Conservation (phyloP, 1,140 invertebrate species). For the Leptonema lineaticorne region DNA sequence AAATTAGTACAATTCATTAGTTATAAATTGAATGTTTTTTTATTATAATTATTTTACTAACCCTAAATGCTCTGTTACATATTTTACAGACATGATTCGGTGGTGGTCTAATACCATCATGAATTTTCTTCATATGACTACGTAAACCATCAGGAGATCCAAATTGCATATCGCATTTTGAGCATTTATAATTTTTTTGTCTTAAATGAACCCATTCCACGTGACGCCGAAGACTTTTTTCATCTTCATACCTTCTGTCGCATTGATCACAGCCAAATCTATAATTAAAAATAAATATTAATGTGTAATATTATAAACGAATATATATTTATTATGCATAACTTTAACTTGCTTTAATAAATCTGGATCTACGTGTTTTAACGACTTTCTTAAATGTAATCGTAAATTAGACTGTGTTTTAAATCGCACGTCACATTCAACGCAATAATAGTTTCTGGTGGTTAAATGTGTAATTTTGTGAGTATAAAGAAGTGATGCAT, state of each 20-base stretch:
- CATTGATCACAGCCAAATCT: constrained; percentile 31
- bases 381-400: constrained; percentile 35
- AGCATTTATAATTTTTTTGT: constrained; percentile 29
- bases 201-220: constrained; percentile 34
- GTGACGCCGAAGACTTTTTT: constrained; percentile 27
- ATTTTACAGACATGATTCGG: constrained; percentile 35
- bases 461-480: constrained; percentile 47
- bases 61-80: constrained; percentile 39
- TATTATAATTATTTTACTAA: constrained; percentile 1
- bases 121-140: constrained; percentile 33
- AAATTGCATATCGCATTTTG: constrained; percentile 30
- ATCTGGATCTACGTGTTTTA: constrained; percentile 33
- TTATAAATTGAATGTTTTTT: not conserved
- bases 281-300: constrained; percentile 5
- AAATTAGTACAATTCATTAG: constrained; percentile 1
- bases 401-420: constrained; percentile 44
- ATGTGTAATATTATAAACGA: not conserved
- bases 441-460: constrained; percentile 50
- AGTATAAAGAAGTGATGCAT: constrained; percentile 47
- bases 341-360: constrained; percentile 22
- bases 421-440: constrained; percentile 52
- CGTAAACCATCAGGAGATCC: constrained; percentile 34
- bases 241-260: constrained; percentile 27
- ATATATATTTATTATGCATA: not conserved
- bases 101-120: constrained; percentile 35